phyloP scores from a whole-genome alignment of 1,140 invertebrate genomes.

The Chrysoperla carnea region DNA sequence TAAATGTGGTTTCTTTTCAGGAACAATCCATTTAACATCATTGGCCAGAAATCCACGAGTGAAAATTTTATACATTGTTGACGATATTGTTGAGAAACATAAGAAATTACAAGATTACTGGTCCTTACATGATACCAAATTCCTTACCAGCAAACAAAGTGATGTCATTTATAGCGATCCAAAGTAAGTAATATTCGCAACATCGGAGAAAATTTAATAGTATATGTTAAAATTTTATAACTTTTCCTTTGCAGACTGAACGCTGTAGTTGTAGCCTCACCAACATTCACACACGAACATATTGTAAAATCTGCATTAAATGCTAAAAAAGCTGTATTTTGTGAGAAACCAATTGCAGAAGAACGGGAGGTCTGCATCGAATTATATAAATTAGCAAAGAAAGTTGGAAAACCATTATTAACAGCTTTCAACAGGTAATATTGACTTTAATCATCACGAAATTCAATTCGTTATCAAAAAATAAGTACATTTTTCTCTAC shows the following conservation, averaged over 20 bases:
- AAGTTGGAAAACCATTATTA: constrained; percentile 33
- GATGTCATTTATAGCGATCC: constrained; percentile 32
- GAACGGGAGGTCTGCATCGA: constrained; percentile 27
- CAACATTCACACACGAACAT: constrained; percentile 39
- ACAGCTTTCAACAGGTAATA: constrained; percentile 39
- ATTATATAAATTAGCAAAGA: constrained; percentile 38
- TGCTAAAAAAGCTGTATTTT: constrained; percentile 44
- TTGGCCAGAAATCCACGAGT: constrained; percentile 31
- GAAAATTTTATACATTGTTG: constrained; percentile 38
- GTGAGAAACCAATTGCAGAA: constrained; percentile 52
- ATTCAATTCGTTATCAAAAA: too few relatives aligned
- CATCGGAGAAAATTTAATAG: neutral
- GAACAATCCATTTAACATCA: constrained; percentile 39
- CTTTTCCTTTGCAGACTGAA: constrained; percentile 25
- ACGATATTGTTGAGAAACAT: constrained; percentile 29
- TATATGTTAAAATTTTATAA: neutral
- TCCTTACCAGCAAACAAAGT: constrained; percentile 31
- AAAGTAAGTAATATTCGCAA: constrained; percentile 22
- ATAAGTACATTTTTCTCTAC: too few relatives aligned
- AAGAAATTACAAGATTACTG: constrained; percentile 28
- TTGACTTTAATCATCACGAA: neutral
- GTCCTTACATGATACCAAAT: constrained; percentile 25
- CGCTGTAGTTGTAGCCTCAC: constrained; percentile 35
- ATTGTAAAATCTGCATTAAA: constrained; percentile 37
- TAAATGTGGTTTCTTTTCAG: constrained; percentile 6